phyloP scores from a whole-genome alignment of 1,140 invertebrate species.

The Drosophila lacertosa region DNA sequence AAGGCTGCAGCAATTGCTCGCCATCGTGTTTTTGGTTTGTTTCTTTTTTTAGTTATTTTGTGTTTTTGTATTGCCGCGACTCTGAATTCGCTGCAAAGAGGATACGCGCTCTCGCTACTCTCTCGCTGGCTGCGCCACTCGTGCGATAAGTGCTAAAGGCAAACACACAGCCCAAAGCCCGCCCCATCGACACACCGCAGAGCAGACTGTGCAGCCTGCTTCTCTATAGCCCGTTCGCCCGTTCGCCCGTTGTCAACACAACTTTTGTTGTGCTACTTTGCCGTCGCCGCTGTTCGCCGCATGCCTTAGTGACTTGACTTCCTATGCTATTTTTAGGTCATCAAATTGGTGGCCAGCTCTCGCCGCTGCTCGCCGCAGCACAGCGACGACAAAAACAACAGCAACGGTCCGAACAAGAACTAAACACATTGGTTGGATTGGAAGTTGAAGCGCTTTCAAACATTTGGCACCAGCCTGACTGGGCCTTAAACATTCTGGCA shows the following conservation, averaged over 20 bases:
- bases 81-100: conserved; percentile 63
- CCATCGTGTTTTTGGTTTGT: no score
- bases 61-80: conserved; percentile 7
- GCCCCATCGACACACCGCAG: not conserved
- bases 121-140: conserved; percentile 32
- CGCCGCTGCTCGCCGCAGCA: conserved; percentile 28
- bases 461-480: conserved; percentile 68
- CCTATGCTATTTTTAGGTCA: conserved; percentile 78
- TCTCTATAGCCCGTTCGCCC: conserved; percentile 9
- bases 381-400: conserved; percentile 4
- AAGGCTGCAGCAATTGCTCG: conserved; percentile 46
- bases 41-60: conserved; percentile 21
- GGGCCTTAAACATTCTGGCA: conserved; percentile 46
- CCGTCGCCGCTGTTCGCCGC: conserved; percentile 44
- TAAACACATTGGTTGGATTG: conserved; percentile 2
- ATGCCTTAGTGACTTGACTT: conserved; percentile 61
- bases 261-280: conserved; percentile 75
- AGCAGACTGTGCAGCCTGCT: not conserved
- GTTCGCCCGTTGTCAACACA: conserved; percentile 72
- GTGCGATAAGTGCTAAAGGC: conserved; percentile 15
- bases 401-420: not conserved
- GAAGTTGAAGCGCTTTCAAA: conserved; percentile 26
- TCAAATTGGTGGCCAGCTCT: conserved; percentile 59
- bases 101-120: conserved; percentile 12
- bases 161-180: not conserved